Evolutionary conservation across 2,888 invertebrate species (phyloP), one percentile per base, ranked within the genome.

Genomic region (Oegoconia quadripuncta): DNA sequence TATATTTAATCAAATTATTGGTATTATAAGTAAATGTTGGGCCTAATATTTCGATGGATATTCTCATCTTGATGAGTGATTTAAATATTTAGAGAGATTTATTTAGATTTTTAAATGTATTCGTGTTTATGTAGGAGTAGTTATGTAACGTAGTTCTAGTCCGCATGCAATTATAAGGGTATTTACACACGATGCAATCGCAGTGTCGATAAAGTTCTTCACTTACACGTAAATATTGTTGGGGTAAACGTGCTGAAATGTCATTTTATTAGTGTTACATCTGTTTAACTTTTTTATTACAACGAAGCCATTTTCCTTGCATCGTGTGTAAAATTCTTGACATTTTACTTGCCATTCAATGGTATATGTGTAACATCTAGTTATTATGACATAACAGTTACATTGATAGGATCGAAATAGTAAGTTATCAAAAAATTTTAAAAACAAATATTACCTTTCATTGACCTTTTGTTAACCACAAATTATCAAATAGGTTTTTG

Each of bases 71-170:
- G 41, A 18, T 57, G 62, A 59, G 59, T 51, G 52, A 54, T 53
- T 55, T 62, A 57, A 58, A 40, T 43, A 44, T 51, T 42, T 38
- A 32, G 48, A 41, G 32, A 26, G 46, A 45, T 48, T 52, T 45
- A 50, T 37, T 30, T 31, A 35, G 34, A 22, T 27, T 26, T 40
- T 18, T 37, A 51, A 52, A 41, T 58, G 49, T 62, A 60, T 49
- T 30, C 57, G 48, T 57, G 64, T 67, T 58, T 64, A 63, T 54
- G 48, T 62, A 59, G 56, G 36, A 23, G 25, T 34, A 48, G 44
- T 48, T n/a, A 47, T 49, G 53, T 41, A 43, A 42, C 36, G 45
- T 67, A 58, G 63, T 41, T 64, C 59, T 63, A 64, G 60, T 25
- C 33, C 25, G 33, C 33, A 34, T 18, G 18, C 12, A 30, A 14